phyloP scores from a whole-genome alignment of 2,888 invertebrate genomes.

The Sericinus montela region DNA sequence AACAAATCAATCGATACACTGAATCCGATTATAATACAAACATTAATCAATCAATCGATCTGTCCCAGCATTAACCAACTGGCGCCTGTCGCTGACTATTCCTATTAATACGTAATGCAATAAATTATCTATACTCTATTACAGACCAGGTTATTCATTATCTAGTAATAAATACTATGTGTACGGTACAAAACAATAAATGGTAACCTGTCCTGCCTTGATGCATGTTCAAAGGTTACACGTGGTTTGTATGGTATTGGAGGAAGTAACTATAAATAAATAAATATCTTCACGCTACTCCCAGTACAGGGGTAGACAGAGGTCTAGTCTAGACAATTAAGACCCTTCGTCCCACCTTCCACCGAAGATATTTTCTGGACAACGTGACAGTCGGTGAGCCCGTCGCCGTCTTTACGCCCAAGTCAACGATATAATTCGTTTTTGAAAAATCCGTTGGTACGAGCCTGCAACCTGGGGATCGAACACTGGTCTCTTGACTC shows the following conservation, averaged over 20 bases:
- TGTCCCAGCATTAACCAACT: conserved; percentile 12
- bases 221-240: not conserved
- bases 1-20: conserved; percentile 10
- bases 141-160: conserved; percentile 22
- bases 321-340: too few species aligned
- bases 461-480: too few species aligned
- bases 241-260: not conserved
- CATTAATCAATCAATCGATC: conserved; percentile 22
- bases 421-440: too few species aligned
- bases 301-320: too few species aligned
- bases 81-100: conserved; percentile 27
- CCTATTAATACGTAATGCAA: conserved; percentile 24
- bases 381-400: too few species aligned
- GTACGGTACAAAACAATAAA: conserved; percentile 6
- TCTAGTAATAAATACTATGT: conserved; percentile 13
- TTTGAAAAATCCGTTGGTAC: too few species aligned
- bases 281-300: too few species aligned
- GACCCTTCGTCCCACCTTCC: too few species aligned
- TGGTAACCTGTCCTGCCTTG: not conserved
- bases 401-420: too few species aligned
- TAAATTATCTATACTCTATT: conserved; percentile 24
- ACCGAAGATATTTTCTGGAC: too few species aligned
- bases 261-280: too few species aligned
- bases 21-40: conserved; percentile 14
- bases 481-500: too few species aligned